Percentiles rank a stretch among this genome's conserved stretches.
Conservation (phyloP, 2,797 vertebrate species). For the Pangasius sanitwongsei region DNA sequence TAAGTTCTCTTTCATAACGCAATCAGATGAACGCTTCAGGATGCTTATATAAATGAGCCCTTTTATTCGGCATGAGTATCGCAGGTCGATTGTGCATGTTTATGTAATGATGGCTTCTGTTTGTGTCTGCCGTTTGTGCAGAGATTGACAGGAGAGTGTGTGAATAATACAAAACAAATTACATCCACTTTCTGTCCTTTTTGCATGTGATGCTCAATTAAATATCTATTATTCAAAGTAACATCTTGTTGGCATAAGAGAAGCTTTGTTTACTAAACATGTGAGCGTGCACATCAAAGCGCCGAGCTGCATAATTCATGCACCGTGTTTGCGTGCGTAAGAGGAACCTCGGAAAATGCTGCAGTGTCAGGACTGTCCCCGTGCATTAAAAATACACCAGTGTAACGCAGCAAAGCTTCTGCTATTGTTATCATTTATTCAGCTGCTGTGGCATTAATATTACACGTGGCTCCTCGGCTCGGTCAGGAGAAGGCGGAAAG, state of each 20-base stretch:
- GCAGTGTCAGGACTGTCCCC: constrained; percentile 68
- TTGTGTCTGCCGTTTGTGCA: constrained; percentile 45
- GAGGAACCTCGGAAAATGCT: constrained; percentile 68
- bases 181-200: constrained; percentile 60
- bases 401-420: constrained; percentile 65
- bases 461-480: constrained; percentile 66
- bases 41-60: constrained; percentile 64
- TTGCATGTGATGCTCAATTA: constrained; percentile 66
- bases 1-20: constrained; percentile 37
- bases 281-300: constrained; percentile 68
- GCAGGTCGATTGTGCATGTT: not conserved
- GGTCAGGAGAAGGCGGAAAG: constrained; percentile 39
- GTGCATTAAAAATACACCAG: constrained; percentile 79
- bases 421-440: constrained; percentile 76
- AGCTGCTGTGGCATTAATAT: constrained; percentile 76
- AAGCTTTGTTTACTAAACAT: constrained; percentile 83
- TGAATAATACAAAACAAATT: constrained; percentile 78
- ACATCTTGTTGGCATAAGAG: constrained; percentile 75
- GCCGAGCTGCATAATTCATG: constrained; percentile 76
- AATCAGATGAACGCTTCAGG: constrained; percentile 57
- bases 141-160: constrained; percentile 56
- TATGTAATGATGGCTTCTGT: constrained; percentile 49
- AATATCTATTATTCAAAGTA: constrained; percentile 82
- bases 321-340: constrained; percentile 64
- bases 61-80: constrained; percentile 22